Conservation (phyloP, 2,888 invertebrate genomes). For the Ennomos fuscantarius region DNA sequence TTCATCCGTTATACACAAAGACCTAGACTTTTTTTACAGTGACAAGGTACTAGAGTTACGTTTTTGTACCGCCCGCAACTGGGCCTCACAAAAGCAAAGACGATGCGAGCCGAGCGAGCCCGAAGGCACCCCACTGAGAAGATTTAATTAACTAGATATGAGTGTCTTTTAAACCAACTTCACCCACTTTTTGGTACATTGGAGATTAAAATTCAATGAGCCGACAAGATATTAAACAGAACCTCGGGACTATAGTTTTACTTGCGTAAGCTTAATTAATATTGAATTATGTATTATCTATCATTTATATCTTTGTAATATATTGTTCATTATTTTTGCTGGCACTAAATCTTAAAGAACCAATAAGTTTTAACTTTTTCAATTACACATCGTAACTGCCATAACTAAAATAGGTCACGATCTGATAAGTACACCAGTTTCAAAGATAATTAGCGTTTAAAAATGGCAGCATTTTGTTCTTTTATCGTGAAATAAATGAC, state of each 20-base stretch:
- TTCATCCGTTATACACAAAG: background rate
- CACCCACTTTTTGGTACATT: constrained; percentile 78
- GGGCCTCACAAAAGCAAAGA: constrained; percentile 45
- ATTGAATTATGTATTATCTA: constrained; percentile 27
- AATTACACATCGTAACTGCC: constrained; percentile 13
- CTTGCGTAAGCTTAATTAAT: constrained; percentile 49
- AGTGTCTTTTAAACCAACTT: constrained; percentile 80
- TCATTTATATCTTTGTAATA: constrained; percentile 10
- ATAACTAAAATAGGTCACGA: background rate
- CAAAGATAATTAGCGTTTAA: too few species aligned
- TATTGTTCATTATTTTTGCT: constrained; percentile 26
- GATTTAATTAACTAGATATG: constrained; percentile 85
- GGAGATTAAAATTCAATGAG: constrained; percentile 80
- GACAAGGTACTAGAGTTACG: constrained; percentile 17
- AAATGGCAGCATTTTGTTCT: too few species aligned
- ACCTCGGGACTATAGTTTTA: constrained; percentile 58
- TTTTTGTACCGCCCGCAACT: constrained; percentile 7
- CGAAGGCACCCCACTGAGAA: constrained; percentile 75
- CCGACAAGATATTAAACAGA: constrained; percentile 70
- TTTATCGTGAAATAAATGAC: too few species aligned
- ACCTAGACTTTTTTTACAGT: background rate
- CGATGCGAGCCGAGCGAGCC: constrained; percentile 64
- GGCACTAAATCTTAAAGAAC: constrained; percentile 1
- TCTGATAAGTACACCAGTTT: too few species aligned
- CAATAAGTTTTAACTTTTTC: background rate